Conservation (phyloP, 2,113 vertebrate species). For the Aix galericulata region DNA sequence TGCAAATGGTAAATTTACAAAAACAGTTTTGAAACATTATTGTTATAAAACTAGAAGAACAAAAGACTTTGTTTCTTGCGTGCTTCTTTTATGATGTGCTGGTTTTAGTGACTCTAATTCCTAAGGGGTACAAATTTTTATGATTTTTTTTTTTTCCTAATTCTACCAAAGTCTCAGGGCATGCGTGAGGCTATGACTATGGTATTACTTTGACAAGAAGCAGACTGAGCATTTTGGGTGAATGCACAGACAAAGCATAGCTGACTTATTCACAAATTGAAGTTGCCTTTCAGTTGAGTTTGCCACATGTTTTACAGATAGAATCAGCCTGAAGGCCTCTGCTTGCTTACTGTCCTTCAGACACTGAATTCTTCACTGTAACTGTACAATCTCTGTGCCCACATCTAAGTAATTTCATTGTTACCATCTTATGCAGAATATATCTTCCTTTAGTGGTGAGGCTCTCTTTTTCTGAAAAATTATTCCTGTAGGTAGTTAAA, state of each 20-base stretch:
- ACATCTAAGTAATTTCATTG: background rate
- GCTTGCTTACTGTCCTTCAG: background rate
- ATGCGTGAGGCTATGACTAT: background rate
- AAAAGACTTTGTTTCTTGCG: background rate
- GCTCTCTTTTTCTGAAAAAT: background rate
- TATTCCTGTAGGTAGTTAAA: background rate
- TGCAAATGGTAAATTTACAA: background rate
- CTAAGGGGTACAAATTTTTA: background rate
- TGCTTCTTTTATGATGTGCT: background rate
- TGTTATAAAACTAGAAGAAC: background rate
- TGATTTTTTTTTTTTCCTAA: background rate
- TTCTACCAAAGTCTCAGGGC: background rate
- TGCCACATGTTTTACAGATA: background rate
- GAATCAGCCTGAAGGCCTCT: background rate
- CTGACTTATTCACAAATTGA: background rate
- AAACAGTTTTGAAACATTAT: background rate
- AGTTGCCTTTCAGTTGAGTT: background rate
- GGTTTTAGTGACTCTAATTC: background rate
- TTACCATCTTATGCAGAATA: background rate
- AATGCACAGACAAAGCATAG: background rate
- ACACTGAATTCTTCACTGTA: background rate
- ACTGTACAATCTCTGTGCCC: background rate
- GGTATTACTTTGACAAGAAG: background rate
- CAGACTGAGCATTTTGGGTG: background rate
- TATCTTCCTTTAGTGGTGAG: background rate